These are phyloP conservation scores for Cephonodes hylas DNA, from an alignment of 2,888 invertebrate species.

Conservation along the genomic window DNA sequence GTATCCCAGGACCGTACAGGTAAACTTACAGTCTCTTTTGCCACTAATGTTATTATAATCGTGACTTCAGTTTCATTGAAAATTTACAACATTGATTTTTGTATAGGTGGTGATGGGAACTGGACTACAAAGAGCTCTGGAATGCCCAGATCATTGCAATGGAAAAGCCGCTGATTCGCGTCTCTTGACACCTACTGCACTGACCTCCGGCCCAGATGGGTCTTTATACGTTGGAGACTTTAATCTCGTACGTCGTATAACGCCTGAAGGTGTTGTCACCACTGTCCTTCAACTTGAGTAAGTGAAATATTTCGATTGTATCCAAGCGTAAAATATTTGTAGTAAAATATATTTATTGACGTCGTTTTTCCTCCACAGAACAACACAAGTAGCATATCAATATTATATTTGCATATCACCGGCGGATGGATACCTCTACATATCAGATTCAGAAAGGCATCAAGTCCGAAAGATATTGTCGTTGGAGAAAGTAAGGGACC, in stretches of 20 bases:
- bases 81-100: too few species aligned
- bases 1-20: slow-evolving; percentile 92
- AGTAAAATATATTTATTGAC: not conserved
- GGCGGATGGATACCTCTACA: slow-evolving; percentile 96
- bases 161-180: slow-evolving; percentile 92
- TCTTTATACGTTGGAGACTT: slow-evolving; percentile 98
- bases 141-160: slow-evolving; percentile 93
- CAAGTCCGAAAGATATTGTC: slow-evolving; percentile 91
- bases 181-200: slow-evolving; percentile 94
- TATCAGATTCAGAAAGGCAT: slow-evolving; percentile 97
- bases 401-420: slow-evolving; percentile 98
- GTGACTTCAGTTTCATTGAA: too few species aligned
- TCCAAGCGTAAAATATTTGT: too few species aligned
- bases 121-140: slow-evolving; percentile 91
- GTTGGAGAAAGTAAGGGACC: slow-evolving; percentile 90
- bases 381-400: slow-evolving; percentile 97
- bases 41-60: too few species aligned
- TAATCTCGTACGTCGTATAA: slow-evolving; percentile 94
- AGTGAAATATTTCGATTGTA: slow-evolving; percentile 29
- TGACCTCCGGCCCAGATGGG: slow-evolving; percentile 97
- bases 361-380: slow-evolving; percentile 82
- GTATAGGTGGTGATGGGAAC: slow-evolving; percentile 95
- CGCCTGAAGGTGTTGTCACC: slow-evolving; percentile 93
- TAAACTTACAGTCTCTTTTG: slow-evolving; percentile 36
- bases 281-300: slow-evolving; percentile 94